These are phyloP conservation scores for Thunnus maccoyii DNA, from an alignment of 2,113 vertebrate species.

Conservation along the genomic window DNA sequence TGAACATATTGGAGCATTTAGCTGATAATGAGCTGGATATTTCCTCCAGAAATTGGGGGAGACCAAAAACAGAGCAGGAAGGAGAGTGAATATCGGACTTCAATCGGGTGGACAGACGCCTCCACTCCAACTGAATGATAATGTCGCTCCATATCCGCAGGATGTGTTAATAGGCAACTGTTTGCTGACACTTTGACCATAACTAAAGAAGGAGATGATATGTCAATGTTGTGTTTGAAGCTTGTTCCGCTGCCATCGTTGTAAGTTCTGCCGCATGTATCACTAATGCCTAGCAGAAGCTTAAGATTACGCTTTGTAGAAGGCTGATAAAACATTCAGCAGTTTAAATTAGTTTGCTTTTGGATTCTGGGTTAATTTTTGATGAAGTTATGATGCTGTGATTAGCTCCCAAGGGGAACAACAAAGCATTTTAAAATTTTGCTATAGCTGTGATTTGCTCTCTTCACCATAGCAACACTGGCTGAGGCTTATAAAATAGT, in stretches of 20 bases:
- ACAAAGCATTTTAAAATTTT: background rate
- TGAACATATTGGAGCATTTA: background rate
- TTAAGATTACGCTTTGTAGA: slow-evolving; percentile 5
- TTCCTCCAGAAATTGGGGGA: background rate
- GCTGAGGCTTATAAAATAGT: no score
- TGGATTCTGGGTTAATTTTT: slow-evolving; percentile 28
- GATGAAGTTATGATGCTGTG: slow-evolving; percentile 12
- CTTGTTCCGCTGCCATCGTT: slow-evolving; percentile 4
- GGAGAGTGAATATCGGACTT: background rate
- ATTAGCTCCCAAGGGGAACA: background rate
- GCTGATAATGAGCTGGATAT: slow-evolving; percentile 23
- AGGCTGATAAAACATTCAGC: slow-evolving; percentile 7
- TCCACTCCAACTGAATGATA: background rate
- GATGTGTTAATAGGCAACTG: background rate
- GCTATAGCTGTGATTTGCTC: background rate
- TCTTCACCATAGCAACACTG: background rate
- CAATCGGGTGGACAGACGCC: background rate
- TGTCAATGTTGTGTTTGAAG: slow-evolving; percentile 15
- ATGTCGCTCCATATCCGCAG: background rate
- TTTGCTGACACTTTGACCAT: background rate
- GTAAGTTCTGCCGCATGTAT: no score
- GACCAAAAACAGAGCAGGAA: background rate
- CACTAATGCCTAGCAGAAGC: background rate
- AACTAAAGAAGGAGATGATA: background rate
- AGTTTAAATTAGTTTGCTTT: slow-evolving; percentile 40